Evolutionary conservation across 64 coral and sea anemone species (phyloP), one percentile per base, ranked within the genome.

Genomic region (Pocillopora damicornis): DNA sequence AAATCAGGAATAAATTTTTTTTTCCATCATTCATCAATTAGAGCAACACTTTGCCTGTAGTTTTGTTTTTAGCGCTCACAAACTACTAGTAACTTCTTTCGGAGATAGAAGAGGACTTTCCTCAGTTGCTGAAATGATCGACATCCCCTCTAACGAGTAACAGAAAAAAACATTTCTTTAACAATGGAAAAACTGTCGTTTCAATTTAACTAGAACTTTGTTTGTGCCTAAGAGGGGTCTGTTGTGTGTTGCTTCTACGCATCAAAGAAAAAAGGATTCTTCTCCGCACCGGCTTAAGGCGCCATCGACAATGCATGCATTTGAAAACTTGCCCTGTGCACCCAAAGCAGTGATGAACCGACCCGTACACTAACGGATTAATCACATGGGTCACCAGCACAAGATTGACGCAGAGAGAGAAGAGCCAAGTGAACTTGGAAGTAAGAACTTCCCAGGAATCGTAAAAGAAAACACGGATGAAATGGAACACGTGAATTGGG

Each of bases 321-420:
- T 81, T 35, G 26, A 62, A 5, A 63, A 81, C 37, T 9, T 37
- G 59, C 22, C 14, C 58, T 35, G 59, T 15, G 79, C 23, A 81
- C 59, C 16, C 60, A 26, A 81, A 81, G 79, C 79, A 81, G 13
- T 36, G 80, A 12, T 94, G 63, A 6, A 87, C 60, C 16, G 86
- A 72, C 7, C 42, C 82, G 86, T 94, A 94, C 36, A 94, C 60
- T 11, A 94, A 16, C 13, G 92, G 92, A 38, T 94, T 94, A 1
- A 79, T 20, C 4, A 77, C 81, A 26, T 93, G 92, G 4, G 81
- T 89, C 18, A 56, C 56, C 15, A 94, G 81, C 62, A 88, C 87
- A 3, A 94, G 82, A 38, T 75, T 77, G 20, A 75, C 81, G 13
- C 23, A 75, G 26, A 90, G 36, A 9, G 92, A 81, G 57, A 94